A percentile compares a stretch with the other conserved stretches of the same genome.
Conservation (phyloP, 2,888 invertebrate species). For the Drosophila aldrichi region DNA sequence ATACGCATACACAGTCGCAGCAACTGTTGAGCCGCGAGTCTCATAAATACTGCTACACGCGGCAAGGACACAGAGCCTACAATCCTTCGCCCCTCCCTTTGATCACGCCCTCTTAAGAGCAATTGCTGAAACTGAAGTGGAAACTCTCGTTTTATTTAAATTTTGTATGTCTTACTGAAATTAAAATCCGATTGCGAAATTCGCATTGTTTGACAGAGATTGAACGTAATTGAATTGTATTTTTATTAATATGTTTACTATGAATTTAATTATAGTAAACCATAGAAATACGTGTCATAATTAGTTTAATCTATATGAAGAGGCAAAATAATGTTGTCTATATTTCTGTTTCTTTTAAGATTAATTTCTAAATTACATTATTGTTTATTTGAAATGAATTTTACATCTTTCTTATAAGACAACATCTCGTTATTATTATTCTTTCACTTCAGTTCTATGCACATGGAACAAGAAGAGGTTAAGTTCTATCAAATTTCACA, state of each 20-base stretch:
- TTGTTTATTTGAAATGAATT: too few species aligned
- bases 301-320: too few species aligned
- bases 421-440: not conserved
- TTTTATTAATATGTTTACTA: not conserved
- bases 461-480: too few species aligned
- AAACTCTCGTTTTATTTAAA: not conserved
- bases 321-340: too few species aligned
- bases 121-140: not conserved
- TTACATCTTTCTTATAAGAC: too few species aligned
- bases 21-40: constrained; percentile 27
- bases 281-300: too few species aligned
- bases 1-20: not conserved
- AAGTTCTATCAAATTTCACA: constrained; percentile 11
- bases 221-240: not conserved
- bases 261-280: not conserved
- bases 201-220: not conserved
- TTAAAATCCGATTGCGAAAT: not conserved
- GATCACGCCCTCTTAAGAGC: not conserved
- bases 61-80: constrained; percentile 7
- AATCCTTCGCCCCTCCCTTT: not conserved
- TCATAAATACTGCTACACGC: constrained; percentile 18
- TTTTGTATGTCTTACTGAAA: constrained; percentile 17
- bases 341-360: too few species aligned
- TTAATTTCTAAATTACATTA: too few species aligned
- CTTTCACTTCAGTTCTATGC: not conserved